Evolutionary conservation across 2,113 vertebrate species (phyloP), one percentile per base, ranked within the genome.

Genomic region (Dicaeum eximium): DNA sequence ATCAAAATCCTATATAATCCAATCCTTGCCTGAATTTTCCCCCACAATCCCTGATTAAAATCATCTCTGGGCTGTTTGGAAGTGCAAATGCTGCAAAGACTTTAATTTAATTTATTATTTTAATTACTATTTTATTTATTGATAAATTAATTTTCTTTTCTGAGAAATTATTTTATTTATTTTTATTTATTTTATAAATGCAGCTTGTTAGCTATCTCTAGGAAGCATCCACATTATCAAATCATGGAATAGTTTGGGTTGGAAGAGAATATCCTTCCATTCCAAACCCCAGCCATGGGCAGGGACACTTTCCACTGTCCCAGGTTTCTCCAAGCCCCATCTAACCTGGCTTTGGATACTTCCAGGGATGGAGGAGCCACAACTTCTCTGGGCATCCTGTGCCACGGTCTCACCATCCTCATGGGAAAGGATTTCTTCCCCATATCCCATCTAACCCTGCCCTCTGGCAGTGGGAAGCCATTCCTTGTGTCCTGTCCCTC

Each of bases 401-500:
- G 1, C 60, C 24, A 21, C 31, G 3, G 3, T 3, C 35, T 66
- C 44, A 4, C 25, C 35, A 50, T 2, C 9, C 25, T 42, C 44
- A 1, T 42, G 35, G 9, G 35, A 2, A 25, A 35, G 11, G 2
- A 50, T 58, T 67, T 2, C 13, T 44, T 75, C 44, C 25, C 44
- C 42, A 3, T 35, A 42, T 66, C 7, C 44, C 31, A 31, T 37
- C 25, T 10, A 27, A 0, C 5, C 7, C 25, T 35, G 13, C 6
- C 21, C 44, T 67, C 51, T 48, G 13, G 15, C 35, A 57, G 30
- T 57, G 13, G 13, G 24, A 57, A 65, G 24, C 10, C 24, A 35
- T 65, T 57, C 15, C 20, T 3, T 3, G 0, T 74, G 13, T 57
- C 35, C 31, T 57, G 24, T 0, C 11, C 0, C 0, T 42, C 30